Conservation (phyloP, 2,797 vertebrate genomes). For the Falco novaeseelandiae region DNA sequence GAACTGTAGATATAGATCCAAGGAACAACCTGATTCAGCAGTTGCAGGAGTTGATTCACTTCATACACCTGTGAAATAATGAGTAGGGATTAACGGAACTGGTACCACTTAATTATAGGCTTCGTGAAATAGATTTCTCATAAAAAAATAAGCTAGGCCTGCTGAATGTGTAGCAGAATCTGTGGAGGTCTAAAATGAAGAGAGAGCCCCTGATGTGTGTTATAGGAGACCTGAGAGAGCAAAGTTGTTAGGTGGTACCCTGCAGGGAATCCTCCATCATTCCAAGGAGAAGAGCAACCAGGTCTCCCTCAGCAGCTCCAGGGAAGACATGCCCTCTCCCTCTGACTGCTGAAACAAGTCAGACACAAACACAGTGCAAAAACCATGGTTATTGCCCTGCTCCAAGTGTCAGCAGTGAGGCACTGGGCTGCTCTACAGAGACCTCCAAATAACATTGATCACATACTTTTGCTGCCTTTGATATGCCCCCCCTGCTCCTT, state of each 20-base stretch:
- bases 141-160: not conserved
- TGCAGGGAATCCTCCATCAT: not conserved
- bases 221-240: not conserved
- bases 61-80: not conserved
- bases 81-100: not conserved
- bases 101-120: not conserved
- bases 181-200: not conserved
- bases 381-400: not conserved
- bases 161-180: not conserved
- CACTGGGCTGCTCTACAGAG: not conserved
- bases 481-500: no score
- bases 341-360: not conserved
- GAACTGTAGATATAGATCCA: not conserved
- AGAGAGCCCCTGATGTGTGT: not conserved
- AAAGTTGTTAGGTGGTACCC: not conserved
- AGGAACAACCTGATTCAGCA: not conserved
- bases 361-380: not conserved
- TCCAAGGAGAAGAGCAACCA: not conserved
- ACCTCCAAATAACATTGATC: not conserved
- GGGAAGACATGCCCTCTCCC: not conserved
- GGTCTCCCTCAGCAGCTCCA: not conserved
- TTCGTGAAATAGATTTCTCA: not conserved
- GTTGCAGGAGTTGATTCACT: not conserved
- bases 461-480: not conserved
- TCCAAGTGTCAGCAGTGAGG: not conserved